Evolutionary conservation across 1,140 invertebrate species (phyloP).

Genomic region (Homarus americanus): DNA sequence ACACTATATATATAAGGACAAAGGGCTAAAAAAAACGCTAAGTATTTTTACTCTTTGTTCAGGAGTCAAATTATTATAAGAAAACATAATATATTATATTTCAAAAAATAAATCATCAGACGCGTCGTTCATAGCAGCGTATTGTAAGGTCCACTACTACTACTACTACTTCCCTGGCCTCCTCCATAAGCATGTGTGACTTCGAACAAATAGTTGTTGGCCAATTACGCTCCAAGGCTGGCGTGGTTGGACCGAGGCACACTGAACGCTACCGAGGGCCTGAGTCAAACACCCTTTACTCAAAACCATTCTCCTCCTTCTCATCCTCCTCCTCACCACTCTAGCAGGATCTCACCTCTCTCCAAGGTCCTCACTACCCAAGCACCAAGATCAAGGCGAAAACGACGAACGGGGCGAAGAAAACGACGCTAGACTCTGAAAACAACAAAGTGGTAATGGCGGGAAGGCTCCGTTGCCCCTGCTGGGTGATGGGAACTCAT

Average conservation of each 20-base stretch:
- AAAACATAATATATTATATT: no score
- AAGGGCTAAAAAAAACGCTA: no score
- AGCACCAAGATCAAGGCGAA: neutral
- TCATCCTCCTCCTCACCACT: neutral
- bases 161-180: no score
- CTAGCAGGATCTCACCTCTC: neutral
- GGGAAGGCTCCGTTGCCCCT: conserved; percentile 7
- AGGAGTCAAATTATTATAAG: no score
- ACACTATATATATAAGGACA: no score
- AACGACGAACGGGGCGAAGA: neutral
- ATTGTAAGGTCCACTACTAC: no score
- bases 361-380: neutral
- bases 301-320: neutral
- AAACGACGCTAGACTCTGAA: neutral
- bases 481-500: conserved; percentile 18
- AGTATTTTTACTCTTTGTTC: no score
- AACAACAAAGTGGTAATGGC: neutral
- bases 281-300: neutral
- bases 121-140: no score
- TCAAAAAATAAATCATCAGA: no score
- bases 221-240: neutral
- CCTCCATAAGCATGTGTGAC: no score
- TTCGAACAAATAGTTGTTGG: no score
- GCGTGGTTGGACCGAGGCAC: neutral
- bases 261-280: neutral